Base-by-base conservation (phyloP, 2,797 vertebrate species). In the Hirundo rustica region DNA sequence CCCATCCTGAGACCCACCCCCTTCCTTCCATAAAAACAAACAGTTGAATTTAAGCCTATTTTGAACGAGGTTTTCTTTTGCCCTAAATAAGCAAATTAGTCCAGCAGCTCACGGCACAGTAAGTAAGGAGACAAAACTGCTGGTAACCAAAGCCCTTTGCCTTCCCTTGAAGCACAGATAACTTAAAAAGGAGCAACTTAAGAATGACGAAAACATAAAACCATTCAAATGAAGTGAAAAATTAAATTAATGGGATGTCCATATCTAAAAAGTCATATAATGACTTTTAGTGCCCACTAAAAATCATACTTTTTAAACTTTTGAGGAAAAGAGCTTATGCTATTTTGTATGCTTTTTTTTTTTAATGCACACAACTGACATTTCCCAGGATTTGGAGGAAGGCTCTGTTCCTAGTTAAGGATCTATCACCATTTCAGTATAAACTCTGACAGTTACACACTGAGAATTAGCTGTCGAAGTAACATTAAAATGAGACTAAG, bases 141-240 rank as follows among this genome's bases (percentile, higher is more conserved):
- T 73, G 60, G 60, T 64, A 89, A 67, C 45, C 84, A 84, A 51
- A 92, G 77, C 42, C 77, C 70, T 89, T 20, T 36, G 53, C 36
- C 55, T 68, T 61, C 62, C 85, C 90, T 45, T 92, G 62, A 90
- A 94, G 80, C 51, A 18, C 36, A 70, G 40, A 45, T 58, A 44
- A 88, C 86, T 70, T 71, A 27, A 93, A 95, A 88, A 27, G n/a
- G 13, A 85, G 34, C 58, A 60, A 91, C 64, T 91, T 68, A 73
- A 91, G 34, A 94, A 92, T 7, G 29, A 84, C 32, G 45, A 78
- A 72, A 93, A 85, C 29, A 4, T 68, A 62, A 78, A 95, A 85
- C 17, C 11, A 64, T 36, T 94, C 65, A 90, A 93, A 90, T 76
- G 15, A 92, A 90, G 57, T 79, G 79, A 89, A 87, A 92, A 91